Percentiles rank a stretch among this genome's conserved stretches.
phyloP scores from a whole-genome alignment of 2,888 invertebrate genomes.

The Ecdyonurus torrentis region DNA sequence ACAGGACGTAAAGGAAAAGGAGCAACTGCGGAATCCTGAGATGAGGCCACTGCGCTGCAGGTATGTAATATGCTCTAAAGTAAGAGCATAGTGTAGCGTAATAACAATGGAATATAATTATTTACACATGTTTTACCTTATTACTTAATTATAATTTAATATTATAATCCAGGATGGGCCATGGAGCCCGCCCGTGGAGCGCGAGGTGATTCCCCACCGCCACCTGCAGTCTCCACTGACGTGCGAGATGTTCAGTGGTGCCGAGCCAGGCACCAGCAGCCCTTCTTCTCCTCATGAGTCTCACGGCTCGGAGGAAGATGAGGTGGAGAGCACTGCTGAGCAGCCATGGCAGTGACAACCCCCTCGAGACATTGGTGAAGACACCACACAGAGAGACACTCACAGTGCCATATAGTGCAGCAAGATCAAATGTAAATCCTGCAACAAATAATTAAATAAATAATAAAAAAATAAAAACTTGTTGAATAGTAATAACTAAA shows the following conservation, averaged over 20 bases:
- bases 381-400: too few species aligned
- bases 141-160: background rate
- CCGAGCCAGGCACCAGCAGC: too few species aligned
- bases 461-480: background rate
- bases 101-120: background rate
- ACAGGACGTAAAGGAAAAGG: slow-evolving; percentile 48
- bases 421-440: too few species aligned
- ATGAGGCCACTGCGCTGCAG: slow-evolving; percentile 46
- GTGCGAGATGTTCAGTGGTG: slow-evolving; percentile 30
- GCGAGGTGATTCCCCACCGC: slow-evolving; percentile 48
- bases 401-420: too few species aligned
- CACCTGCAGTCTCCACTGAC: slow-evolving; percentile 47
- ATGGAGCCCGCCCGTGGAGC: slow-evolving; percentile 43
- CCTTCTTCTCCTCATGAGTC: background rate
- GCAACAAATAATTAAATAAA: too few species aligned
- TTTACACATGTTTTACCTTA: background rate
- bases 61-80: slow-evolving; percentile 21
- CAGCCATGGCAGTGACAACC: background rate
- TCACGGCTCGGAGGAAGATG: background rate
- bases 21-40: slow-evolving; percentile 49
- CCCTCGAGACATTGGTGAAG: background rate
- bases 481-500: background rate
- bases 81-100: background rate
- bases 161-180: slow-evolving; percentile 28
- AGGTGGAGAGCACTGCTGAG: background rate